phyloP scores from a whole-genome alignment of 2,113 vertebrate species.

The Osmerus eperlanus region DNA sequence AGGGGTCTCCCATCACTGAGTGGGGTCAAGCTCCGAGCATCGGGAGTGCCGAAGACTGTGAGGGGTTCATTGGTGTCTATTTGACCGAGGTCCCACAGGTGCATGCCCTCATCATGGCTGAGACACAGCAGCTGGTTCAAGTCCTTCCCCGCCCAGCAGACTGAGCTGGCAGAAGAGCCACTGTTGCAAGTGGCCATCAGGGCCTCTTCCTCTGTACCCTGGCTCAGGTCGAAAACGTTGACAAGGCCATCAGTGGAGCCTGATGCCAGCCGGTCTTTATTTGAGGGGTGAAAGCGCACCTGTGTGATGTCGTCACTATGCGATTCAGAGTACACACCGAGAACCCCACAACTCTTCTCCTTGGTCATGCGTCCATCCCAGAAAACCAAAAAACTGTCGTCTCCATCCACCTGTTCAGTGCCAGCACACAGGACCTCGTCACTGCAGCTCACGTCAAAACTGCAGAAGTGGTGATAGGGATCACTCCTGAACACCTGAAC shows the following conservation, averaged over 20 bases:
- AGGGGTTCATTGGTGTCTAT: slow-evolving; percentile 81
- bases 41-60: slow-evolving; percentile 68
- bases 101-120: slow-evolving; percentile 87
- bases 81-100: slow-evolving; percentile 85
- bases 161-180: slow-evolving; percentile 76
- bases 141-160: slow-evolving; percentile 81
- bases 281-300: slow-evolving; percentile 83
- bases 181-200: slow-evolving; percentile 86
- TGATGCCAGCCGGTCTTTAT: slow-evolving; percentile 77
- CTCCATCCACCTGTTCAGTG: slow-evolving; percentile 80
- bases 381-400: slow-evolving; percentile 87
- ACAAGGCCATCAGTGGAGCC: slow-evolving; percentile 91
- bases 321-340: slow-evolving; percentile 92
- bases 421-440: slow-evolving; percentile 84
- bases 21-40: slow-evolving; percentile 67
- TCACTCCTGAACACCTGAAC: slow-evolving; percentile 76
- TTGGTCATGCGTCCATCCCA: slow-evolving; percentile 83
- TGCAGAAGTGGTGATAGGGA: slow-evolving; percentile 76
- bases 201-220: slow-evolving; percentile 83
- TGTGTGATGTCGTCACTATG: slow-evolving; percentile 93
- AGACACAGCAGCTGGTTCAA: slow-evolving; percentile 80
- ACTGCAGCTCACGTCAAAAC: slow-evolving; percentile 82
- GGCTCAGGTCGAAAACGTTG: slow-evolving; percentile 88
- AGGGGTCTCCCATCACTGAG: slow-evolving; percentile 44
- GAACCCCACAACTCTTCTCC: slow-evolving; percentile 24